These are phyloP conservation scores for Uropetala carovei DNA, from an alignment of 2,888 invertebrate genomes.

Conservation along the genomic window DNA sequence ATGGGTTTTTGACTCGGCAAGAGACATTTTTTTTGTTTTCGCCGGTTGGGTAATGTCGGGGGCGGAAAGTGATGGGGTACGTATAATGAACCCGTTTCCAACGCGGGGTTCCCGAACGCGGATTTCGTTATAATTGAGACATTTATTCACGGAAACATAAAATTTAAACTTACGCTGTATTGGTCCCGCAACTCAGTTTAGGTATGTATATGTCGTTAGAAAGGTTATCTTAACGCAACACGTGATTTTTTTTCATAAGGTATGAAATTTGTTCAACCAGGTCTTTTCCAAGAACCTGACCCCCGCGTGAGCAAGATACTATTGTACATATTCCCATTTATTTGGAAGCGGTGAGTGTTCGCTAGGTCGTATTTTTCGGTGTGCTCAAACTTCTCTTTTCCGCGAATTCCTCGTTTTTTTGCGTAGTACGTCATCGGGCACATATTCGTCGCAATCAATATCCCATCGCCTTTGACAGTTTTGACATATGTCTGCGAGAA, in stretches of 20 bases:
- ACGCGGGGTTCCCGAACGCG: too few species aligned
- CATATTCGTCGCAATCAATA: background rate
- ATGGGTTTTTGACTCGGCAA: constrained; percentile 12
- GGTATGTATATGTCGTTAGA: too few species aligned
- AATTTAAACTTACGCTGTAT: too few species aligned
- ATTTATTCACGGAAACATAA: too few species aligned
- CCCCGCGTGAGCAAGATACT: too few species aligned
- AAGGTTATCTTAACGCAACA: too few species aligned
- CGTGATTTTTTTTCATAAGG: too few species aligned
- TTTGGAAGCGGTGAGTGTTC: background rate
- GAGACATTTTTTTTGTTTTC: background rate
- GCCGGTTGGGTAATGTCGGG: background rate
- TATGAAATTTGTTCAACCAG: too few species aligned
- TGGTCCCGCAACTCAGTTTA: too few species aligned
- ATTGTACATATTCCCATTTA: background rate
- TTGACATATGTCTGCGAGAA: background rate
- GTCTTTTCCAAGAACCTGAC: too few species aligned
- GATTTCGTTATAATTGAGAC: too few species aligned
- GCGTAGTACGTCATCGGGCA: background rate
- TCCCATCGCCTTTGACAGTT: background rate
- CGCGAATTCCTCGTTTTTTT: background rate
- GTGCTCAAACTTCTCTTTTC: background rate
- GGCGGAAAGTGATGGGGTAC: background rate
- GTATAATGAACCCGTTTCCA: background rate
- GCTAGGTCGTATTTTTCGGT: background rate